Base-by-base conservation (phyloP, 1,140 invertebrate species). In the Trinorchestia longiramus region DNA sequence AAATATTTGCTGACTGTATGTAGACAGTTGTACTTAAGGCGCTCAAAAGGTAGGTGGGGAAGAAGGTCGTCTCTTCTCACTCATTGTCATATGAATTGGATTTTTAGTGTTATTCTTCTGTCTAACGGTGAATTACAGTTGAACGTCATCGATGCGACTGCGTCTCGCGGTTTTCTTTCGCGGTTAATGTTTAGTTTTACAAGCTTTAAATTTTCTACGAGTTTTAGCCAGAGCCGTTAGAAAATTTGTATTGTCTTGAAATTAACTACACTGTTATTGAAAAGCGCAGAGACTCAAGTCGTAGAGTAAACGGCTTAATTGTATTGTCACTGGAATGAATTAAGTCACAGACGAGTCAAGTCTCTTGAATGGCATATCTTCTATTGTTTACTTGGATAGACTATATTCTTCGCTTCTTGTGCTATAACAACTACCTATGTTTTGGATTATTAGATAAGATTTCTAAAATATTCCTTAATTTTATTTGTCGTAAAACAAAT, bases 1-100 rank as follows among this genome's bases (percentile, higher is more conserved):
- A 94, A 94, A 94, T 94, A 94, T 94, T 94, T 94, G 92, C 92
- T 94, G 92, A 47, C 44, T 94, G 92, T 94, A 94, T 45, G 92
- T 94, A 94, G 40, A 94, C 43, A 94, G 43, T 94, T 94, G 92
- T 94, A 94, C 92, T 94, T 94, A 94, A 94, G 92, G 88, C 88
- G 88, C 88, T 90, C 88, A 90, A 90, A 90, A 77, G 28, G 62
- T 77, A 77, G 62, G 62, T 77, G 62, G 62, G 62, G 88, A 90
- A 41, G 41, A 90, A 43, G 88, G 28, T 90, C 88, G 3, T 28
- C 41, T 90, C 41, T 90, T 90, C 41, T 15, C 43, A 4, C 3
- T 28, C 88, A 90, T 41, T 43, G 23, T 90, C 88, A 90, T 90
- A 90, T 42, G 88, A 90, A 90, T 90, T 90, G 88, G 88, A 90